Conservation (phyloP, 2,113 vertebrate species). For the Poeciliopsis prolifica region DNA sequence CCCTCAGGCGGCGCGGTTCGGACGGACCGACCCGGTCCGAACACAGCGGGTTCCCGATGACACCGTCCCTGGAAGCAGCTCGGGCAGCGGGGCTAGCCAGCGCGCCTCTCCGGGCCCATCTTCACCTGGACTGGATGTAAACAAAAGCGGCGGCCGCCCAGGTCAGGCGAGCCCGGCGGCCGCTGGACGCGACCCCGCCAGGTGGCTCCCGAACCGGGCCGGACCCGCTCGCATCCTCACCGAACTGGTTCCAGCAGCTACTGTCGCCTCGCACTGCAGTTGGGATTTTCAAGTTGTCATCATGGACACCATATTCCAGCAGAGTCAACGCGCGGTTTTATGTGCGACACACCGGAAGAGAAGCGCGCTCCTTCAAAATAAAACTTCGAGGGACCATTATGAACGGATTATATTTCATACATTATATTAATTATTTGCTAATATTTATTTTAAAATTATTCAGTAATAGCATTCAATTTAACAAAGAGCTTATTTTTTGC, state of each 20-base stretch:
- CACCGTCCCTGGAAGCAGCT: conserved; percentile 25
- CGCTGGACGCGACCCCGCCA: conserved; percentile 17
- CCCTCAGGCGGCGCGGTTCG: conserved; percentile 10
- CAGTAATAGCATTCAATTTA: neutral
- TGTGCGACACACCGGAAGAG: conserved; percentile 16
- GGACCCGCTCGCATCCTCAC: neutral
- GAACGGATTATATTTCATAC: too few species aligned
- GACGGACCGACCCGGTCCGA: conserved; percentile 15
- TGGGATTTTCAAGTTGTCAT: conserved; percentile 60
- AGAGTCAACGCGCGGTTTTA: conserved; percentile 13
- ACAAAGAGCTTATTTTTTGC: neutral
- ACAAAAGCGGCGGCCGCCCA: conserved; percentile 53
- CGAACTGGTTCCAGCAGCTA: neutral
- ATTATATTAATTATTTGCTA: too few species aligned
- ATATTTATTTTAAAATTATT: neutral
- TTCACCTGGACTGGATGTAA: conserved; percentile 58
- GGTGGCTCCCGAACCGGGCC: neutral
- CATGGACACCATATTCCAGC: conserved; percentile 51
- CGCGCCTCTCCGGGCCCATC: conserved; percentile 59
- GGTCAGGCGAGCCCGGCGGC: conserved; percentile 50
- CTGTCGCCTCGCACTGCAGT: neutral
- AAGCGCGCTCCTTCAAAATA: conserved; percentile 31
- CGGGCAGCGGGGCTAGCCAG: conserved; percentile 58
- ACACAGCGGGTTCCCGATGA: conserved; percentile 15
- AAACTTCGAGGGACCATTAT: neutral